A percentile compares a stretch with the other conserved stretches of the same genome.
These are phyloP conservation scores for Vicugna pacos DNA, from an alignment of 2,113 vertebrate genomes.

Conservation along the genomic window DNA sequence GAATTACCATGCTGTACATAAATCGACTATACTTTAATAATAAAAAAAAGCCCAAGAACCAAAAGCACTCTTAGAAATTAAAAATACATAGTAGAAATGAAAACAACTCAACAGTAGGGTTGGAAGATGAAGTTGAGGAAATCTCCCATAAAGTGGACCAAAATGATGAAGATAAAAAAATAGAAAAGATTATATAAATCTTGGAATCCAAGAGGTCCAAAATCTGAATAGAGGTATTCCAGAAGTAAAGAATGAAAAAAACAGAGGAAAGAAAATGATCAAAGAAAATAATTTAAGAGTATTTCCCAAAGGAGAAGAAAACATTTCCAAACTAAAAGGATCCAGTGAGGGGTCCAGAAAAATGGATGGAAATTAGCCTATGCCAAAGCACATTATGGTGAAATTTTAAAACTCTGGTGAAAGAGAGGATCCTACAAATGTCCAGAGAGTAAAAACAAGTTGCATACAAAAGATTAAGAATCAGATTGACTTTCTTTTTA, in stretches of 20 bases:
- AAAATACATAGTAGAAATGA: neutral
- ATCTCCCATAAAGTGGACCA: neutral
- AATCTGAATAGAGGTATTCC: neutral
- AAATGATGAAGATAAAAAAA: neutral
- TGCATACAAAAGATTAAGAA: neutral
- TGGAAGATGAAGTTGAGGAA: neutral
- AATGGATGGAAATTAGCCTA: neutral
- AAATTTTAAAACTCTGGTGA: constrained; percentile 21
- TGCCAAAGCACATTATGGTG: neutral
- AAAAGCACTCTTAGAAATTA: constrained; percentile 6
- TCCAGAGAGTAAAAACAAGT: neutral
- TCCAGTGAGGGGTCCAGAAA: neutral
- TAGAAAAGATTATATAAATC: neutral
- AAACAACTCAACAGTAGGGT: neutral
- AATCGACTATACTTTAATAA: no score
- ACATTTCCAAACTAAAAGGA: neutral
- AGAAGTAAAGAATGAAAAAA: neutral
- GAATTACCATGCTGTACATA: no score
- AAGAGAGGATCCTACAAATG: neutral
- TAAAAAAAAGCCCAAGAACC: neutral
- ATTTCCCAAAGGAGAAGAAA: neutral
- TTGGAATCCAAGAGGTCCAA: neutral
- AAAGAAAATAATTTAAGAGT: neutral
- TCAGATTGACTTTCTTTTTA: neutral
- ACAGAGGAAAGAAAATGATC: neutral